Percentiles rank a stretch among this genome's conserved stretches.
phyloP scores from a whole-genome alignment of 2,888 invertebrate genomes.

The Pterostichus madidus region DNA sequence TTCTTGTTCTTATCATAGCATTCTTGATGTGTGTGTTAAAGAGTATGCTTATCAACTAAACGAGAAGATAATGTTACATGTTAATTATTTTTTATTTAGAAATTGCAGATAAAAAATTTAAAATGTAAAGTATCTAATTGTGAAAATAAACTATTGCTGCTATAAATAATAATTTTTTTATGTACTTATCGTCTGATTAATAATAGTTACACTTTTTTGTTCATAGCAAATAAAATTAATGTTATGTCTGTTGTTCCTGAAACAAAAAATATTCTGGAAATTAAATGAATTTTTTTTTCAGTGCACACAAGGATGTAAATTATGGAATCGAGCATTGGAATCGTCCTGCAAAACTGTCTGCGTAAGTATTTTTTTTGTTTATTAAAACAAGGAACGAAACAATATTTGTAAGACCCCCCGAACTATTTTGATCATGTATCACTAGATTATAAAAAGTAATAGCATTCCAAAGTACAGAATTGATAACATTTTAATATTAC shows the following conservation, averaged over 20 bases:
- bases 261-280: not conserved
- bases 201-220: constrained; percentile 24
- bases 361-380: constrained; percentile 82
- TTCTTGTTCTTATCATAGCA: constrained; percentile 35
- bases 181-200: not conserved
- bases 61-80: constrained; percentile 41
- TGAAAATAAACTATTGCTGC: constrained; percentile 43
- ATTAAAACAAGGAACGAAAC: not conserved
- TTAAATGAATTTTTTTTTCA: constrained; percentile 77
- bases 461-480: too few species aligned
- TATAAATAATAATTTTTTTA: constrained; percentile 26
- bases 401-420: too few species aligned
- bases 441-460: too few species aligned
- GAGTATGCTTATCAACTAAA: constrained; percentile 36
- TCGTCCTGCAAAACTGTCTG: constrained; percentile 89
- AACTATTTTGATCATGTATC: too few species aligned
- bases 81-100: constrained; percentile 50
- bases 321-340: constrained; percentile 88
- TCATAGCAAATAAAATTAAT: constrained; percentile 7
- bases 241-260: not conserved
- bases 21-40: constrained; percentile 28
- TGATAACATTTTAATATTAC: too few species aligned
- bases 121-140: constrained; percentile 26
- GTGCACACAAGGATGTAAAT: constrained; percentile 89
- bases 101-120: constrained; percentile 40